Evolutionary conservation across 2,888 invertebrate species (phyloP).

Genomic region (Parnassius mnemosyne): DNA sequence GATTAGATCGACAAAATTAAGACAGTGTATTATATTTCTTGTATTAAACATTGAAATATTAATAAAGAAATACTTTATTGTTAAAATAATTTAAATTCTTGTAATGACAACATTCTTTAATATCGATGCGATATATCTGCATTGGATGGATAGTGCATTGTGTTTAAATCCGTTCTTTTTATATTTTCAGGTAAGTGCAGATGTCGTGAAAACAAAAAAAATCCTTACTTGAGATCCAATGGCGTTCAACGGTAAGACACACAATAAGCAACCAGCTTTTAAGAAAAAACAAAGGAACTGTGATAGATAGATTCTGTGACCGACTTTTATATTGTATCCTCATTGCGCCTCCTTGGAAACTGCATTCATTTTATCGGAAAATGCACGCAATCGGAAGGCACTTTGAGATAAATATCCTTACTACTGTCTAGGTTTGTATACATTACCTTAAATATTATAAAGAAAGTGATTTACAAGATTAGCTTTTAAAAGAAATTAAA

Average conservation of each 20-base stretch:
- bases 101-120: too few relatives aligned
- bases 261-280: conserved; percentile 19
- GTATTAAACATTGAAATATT: too few relatives aligned
- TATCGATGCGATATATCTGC: not conserved
- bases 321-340: conserved; percentile 20
- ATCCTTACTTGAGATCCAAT: conserved; percentile 13
- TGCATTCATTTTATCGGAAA: conserved; percentile 10
- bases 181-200: conserved; percentile 18
- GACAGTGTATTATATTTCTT: too few relatives aligned
- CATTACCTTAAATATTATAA: too few relatives aligned
- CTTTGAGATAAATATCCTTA: not conserved
- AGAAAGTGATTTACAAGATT: too few relatives aligned
- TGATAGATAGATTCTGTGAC: not conserved
- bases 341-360: conserved; percentile 9
- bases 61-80: too few relatives aligned
- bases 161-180: not conserved
- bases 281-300: conserved; percentile 15
- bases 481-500: too few relatives aligned
- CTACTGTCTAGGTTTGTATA: not conserved
- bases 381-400: conserved; percentile 6
- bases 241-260: not conserved
- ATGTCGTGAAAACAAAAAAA: not conserved
- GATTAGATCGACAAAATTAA: too few relatives aligned
- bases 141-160: not conserved
- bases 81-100: too few relatives aligned